Base-by-base conservation (phyloP, 2,888 invertebrate genomes). In the Nasonovia ribisnigri region DNA sequence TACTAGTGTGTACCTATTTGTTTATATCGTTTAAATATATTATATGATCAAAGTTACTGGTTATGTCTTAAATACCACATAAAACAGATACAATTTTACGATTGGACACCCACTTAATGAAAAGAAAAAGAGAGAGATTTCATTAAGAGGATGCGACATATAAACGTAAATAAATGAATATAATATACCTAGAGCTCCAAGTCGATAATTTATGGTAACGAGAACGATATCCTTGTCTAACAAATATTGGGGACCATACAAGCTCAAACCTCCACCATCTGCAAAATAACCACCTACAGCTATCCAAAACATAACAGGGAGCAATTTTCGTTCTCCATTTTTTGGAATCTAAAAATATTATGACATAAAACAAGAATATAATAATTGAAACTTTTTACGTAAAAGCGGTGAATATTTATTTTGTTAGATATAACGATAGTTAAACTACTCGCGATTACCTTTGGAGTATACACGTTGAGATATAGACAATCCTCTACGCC, bases 401-500 rank as follows among this genome's bases (percentile, higher is more conserved):
- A 51, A 3, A 51, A 46, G 11, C 46, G 46, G 46, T 46, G 11
- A 10, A 46, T 11, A 46, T 46, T 46, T 46, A 46, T 46, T 46
- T 46, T 46, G 11, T 46, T 46, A 8, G 46, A 46, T n/a, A 46
- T 46, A 0, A 46, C 46, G 46, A 46, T 46, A 1, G 46, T 46
- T 46, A 1, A 46, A 46, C 46, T 46, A 46, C 46, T 46, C 46
- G 13, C 48, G 13, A 48, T 88, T 95, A 96, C 95, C 94, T 95
- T 95, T 94, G 95, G 95, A 51, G 96, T 96, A 94, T 95, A 95
- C 42, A 96, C 96, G 95, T 96, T 96, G 42, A 96, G 95, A 95
- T 96, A 96, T 6, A 96, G 95, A 94, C 96, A 97, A 95, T 97
- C 96, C 95, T 97, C 97, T 8, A 96, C 95, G 54, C 96, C 96